A percentile compares a stretch with the other conserved stretches of the same genome.
Evolutionary conservation across 2,888 invertebrate species (phyloP).

Genomic region (Magallana nippona): DNA sequence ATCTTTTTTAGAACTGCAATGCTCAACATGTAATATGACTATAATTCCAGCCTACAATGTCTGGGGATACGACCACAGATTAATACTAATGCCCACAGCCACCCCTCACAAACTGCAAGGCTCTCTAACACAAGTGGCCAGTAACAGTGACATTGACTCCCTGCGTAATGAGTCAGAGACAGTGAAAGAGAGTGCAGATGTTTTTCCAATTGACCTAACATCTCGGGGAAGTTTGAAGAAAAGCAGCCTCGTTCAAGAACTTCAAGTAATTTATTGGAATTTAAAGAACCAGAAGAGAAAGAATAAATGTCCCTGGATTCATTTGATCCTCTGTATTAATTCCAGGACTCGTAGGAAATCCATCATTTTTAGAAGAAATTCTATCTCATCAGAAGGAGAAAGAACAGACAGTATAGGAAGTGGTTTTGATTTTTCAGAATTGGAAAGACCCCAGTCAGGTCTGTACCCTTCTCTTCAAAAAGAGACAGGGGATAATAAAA

Average conservation of each 20-base stretch:
- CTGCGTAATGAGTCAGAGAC: conserved; percentile 18
- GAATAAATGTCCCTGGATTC: conserved; percentile 73
- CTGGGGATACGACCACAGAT: not conserved
- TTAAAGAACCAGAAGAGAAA: conserved; percentile 62
- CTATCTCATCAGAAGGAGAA: conserved; percentile 45
- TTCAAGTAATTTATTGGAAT: conserved; percentile 66
- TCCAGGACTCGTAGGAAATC: conserved; percentile 66
- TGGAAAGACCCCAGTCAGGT: not conserved
- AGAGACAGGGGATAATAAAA: conserved; percentile 16
- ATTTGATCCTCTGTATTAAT: conserved; percentile 74
- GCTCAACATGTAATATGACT: too few relatives aligned
- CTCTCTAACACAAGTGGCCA: not conserved
- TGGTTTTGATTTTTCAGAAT: conserved; percentile 29
- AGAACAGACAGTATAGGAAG: conserved; percentile 37
- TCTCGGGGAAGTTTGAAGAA: conserved; percentile 39
- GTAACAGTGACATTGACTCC: conserved; percentile 43
- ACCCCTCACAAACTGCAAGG: not conserved
- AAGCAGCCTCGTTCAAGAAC: conserved; percentile 48
- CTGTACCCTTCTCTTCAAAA: not conserved
- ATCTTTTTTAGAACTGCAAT: too few relatives aligned
- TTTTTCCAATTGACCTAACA: conserved; percentile 43
- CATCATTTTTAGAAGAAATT: conserved; percentile 51
- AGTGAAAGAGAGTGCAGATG: not conserved
- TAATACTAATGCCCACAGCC: not conserved
- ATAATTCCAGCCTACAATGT: not conserved